Percentiles rank a stretch among this genome's conserved stretches.
These are phyloP conservation scores for Rhinella marina DNA, from an alignment of 2,797 vertebrate genomes.

Conservation along the genomic window DNA sequence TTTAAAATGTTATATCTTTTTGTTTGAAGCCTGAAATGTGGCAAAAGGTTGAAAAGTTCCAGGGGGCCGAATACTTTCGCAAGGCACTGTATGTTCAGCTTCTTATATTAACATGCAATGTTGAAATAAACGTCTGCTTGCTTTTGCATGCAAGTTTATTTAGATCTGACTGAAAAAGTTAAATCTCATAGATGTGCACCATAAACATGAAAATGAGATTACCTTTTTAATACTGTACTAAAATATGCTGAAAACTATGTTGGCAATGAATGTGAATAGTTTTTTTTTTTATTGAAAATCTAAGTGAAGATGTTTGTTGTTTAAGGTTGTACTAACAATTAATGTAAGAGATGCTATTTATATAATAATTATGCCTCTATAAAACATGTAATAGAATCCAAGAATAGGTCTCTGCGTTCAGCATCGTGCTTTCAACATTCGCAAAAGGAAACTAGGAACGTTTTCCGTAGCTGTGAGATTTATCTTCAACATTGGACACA, in stretches of 20 bases:
- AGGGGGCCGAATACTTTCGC: no score
- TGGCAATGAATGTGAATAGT: slow-evolving; percentile 20
- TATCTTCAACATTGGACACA: background rate
- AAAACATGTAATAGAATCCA: slow-evolving; percentile 1
- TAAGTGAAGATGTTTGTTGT: slow-evolving; percentile 7
- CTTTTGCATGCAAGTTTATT: background rate
- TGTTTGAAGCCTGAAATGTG: no score
- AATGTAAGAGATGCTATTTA: slow-evolving; percentile 1
- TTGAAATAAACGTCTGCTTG: slow-evolving; percentile 1
- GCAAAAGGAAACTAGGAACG: background rate
- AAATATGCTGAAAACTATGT: slow-evolving; percentile 20
- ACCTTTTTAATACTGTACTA: slow-evolving; percentile 23
- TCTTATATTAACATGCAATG: no score
- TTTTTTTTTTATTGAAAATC: slow-evolving; percentile 3
- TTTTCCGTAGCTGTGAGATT: slow-evolving; percentile 2
- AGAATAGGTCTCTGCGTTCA: background rate
- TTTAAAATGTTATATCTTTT: no score
- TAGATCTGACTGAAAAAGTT: slow-evolving; percentile 3
- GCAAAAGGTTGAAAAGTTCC: no score
- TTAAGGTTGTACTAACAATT: slow-evolving; percentile 12
- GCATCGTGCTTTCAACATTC: background rate
- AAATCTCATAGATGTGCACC: slow-evolving; percentile 16
- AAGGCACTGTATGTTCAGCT: no score
- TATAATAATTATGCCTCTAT: slow-evolving; percentile 24
- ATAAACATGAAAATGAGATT: slow-evolving; percentile 19